Evolutionary conservation across 2,113 vertebrate genomes (phyloP).

Genomic region (Craseonycteris thonglongyai): DNA sequence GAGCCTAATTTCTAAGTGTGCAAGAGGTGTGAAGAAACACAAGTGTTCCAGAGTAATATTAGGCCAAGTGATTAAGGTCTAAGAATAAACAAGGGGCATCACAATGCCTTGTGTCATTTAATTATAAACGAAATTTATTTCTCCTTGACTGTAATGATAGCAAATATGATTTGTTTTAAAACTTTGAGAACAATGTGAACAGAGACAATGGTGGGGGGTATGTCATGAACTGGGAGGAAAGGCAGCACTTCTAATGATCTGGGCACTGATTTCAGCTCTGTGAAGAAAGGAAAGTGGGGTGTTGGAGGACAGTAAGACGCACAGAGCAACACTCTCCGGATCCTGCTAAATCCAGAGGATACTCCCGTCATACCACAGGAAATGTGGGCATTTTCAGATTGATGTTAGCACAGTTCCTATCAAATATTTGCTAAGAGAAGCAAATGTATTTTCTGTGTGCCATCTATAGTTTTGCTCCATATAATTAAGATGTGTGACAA

Average conservation of each 20-base stretch:
- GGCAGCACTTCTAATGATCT: neutral
- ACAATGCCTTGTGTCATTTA: neutral
- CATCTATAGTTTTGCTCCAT: constrained; percentile 31
- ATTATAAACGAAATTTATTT: neutral
- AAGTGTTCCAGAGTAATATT: neutral
- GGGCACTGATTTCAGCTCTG: neutral
- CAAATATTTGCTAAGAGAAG: neutral
- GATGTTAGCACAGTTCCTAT: neutral
- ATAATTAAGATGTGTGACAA: constrained; percentile 39
- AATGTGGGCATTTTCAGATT: neutral
- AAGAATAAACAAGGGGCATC: neutral
- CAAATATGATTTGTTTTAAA: neutral
- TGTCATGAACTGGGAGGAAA: neutral
- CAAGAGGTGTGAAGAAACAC: neutral
- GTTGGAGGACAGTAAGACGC: neutral
- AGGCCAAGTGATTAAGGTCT: neutral
- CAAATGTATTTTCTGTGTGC: constrained; percentile 31
- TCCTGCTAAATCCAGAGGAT: fast-evolving
- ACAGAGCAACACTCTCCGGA: neutral
- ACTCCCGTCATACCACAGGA: neutral
- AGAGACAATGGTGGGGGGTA: neutral
- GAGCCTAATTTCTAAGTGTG: neutral
- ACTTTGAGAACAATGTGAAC: neutral
- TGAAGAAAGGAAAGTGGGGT: neutral
- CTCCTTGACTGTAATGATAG: neutral